Evolutionary conservation across 1,140 invertebrate genomes (phyloP).

Genomic region (Anthonomus grandis): DNA sequence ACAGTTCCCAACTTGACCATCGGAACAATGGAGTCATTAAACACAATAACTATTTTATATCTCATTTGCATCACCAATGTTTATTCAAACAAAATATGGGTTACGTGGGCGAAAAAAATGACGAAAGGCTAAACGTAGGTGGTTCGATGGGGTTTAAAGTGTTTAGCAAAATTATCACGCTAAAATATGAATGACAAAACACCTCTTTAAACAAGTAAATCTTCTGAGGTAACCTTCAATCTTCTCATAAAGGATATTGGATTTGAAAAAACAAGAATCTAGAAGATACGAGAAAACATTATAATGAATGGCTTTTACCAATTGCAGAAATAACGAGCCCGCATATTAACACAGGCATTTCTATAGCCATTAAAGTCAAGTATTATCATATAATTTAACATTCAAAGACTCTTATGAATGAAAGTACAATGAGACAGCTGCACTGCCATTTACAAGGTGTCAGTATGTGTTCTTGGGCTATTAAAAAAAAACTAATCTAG

Average conservation of each 20-base stretch:
- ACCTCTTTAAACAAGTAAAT: neutral
- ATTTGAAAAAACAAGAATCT: neutral
- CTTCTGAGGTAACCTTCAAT: neutral
- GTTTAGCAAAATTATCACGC: neutral
- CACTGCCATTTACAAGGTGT: constrained; percentile 16
- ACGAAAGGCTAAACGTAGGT: constrained; percentile 9
- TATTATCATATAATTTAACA: neutral
- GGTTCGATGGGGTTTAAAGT: constrained; percentile 1
- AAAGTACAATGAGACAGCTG: neutral
- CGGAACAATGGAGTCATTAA: neutral
- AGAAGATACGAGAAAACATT: neutral
- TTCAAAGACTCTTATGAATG: neutral
- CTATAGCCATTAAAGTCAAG: neutral
- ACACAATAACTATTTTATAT: neutral
- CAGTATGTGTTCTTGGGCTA: constrained; percentile 4
- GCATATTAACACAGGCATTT: too few species aligned
- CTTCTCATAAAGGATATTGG: neutral
- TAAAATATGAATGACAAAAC: neutral
- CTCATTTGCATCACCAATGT: constrained; percentile 16
- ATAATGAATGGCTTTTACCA: neutral
- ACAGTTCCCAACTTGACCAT: neutral
- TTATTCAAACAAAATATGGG: constrained; percentile 1
- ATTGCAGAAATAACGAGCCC: neutral
- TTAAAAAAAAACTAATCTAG: constrained; percentile 5
- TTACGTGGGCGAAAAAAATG: neutral